phyloP scores from a whole-genome alignment of 2,797 vertebrate genomes.

The Pelochelys cantorii region DNA sequence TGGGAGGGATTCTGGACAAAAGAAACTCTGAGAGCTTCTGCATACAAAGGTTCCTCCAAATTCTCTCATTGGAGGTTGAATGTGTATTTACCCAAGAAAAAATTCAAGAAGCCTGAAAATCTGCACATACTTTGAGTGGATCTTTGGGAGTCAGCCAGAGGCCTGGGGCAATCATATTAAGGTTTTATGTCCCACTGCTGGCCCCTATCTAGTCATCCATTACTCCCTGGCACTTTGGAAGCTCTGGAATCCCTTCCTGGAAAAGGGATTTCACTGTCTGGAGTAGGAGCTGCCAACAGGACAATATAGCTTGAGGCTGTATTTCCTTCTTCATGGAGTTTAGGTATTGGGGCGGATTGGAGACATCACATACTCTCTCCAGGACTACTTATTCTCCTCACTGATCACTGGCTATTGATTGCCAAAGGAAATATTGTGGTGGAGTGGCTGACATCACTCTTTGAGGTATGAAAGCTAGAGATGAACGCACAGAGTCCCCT shows the following conservation, averaged over 20 bases:
- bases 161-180: conserved; percentile 39
- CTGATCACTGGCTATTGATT: accelerated
- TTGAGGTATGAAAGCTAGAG: background rate
- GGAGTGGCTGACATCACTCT: background rate
- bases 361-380: accelerated
- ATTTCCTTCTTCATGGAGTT: background rate
- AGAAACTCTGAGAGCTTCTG: background rate
- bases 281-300: background rate
- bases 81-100: conserved; percentile 41
- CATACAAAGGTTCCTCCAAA: background rate
- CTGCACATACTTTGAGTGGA: background rate
- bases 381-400: background rate
- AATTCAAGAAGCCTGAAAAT: conserved; percentile 25
- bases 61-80: background rate
- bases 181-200: conserved; percentile 17
- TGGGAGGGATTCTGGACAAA: background rate
- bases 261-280: background rate
- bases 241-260: background rate
- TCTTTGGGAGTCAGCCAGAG: conserved; percentile 48
- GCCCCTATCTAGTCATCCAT: background rate
- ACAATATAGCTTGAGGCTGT: background rate
- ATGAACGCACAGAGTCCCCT: background rate
- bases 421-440: background rate
- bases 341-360: background rate
- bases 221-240: conserved; percentile 16